These are phyloP conservation scores for Melanophora roralis DNA, from an alignment of 2,888 invertebrate species.

Conservation along the genomic window DNA sequence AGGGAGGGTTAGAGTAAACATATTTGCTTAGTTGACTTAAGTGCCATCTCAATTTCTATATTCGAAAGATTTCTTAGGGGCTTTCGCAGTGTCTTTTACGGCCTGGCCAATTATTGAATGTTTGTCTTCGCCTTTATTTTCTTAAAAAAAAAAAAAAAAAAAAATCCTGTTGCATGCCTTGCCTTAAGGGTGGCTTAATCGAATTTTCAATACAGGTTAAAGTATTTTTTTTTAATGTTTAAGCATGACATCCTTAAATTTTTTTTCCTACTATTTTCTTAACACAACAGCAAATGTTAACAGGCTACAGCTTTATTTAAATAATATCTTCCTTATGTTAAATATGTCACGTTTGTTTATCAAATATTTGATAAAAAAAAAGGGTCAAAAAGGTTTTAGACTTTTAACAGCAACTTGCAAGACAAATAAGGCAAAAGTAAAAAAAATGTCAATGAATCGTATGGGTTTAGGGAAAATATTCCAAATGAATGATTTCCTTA, in stretches of 20 bases:
- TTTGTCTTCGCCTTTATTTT: background rate
- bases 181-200: background rate
- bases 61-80: constrained; percentile 5
- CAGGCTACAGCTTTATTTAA: too few relatives aligned
- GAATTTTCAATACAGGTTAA: background rate
- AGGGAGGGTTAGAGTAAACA: background rate
- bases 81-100: background rate
- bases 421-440: too few relatives aligned
- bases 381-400: too few relatives aligned
- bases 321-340: too few relatives aligned
- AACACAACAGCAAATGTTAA: too few relatives aligned
- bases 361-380: too few relatives aligned
- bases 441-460: too few relatives aligned
- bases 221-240: background rate
- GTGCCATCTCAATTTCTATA: constrained; percentile 8
- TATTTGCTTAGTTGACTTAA: background rate
- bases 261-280: too few relatives aligned
- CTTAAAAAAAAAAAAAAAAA: background rate
- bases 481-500: too few relatives aligned
- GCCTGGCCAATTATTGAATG: constrained; percentile 1
- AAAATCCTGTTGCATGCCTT: background rate
- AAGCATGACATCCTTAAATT: background rate
- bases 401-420: too few relatives aligned
- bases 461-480: too few relatives aligned
- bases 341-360: too few relatives aligned